phyloP scores from a whole-genome alignment of 2,113 vertebrate species.

The Onychorhynchus coronatus region DNA sequence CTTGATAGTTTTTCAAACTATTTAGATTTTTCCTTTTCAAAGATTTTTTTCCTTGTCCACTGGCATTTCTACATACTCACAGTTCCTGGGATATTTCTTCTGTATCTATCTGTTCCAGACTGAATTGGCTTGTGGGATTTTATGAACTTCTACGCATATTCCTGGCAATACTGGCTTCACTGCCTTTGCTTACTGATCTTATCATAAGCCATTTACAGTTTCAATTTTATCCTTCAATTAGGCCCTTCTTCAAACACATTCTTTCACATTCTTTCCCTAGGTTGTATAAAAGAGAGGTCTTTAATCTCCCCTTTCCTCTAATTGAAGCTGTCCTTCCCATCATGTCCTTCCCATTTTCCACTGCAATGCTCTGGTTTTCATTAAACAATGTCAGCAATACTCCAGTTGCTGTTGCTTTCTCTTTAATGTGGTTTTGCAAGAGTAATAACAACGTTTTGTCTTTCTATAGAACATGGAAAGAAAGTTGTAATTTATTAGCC shows the following conservation, averaged over 20 bases:
- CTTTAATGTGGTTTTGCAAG: constrained; percentile 48
- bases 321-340: constrained; percentile 40
- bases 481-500: constrained; percentile 29
- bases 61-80: not conserved
- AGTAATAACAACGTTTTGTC: constrained; percentile 14
- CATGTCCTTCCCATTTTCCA: not conserved
- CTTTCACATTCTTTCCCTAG: constrained; percentile 13
- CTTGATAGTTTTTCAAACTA: not conserved
- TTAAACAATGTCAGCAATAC: constrained; percentile 51
- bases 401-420: not conserved
- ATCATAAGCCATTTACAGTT: not conserved
- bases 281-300: constrained; percentile 24
- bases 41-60: not conserved
- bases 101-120: not conserved
- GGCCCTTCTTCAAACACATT: constrained; percentile 34
- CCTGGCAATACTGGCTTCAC: not conserved
- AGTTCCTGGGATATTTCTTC: constrained; percentile 26
- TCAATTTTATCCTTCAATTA: constrained; percentile 54
- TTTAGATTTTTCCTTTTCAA: constrained; percentile 10
- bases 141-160: not conserved
- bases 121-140: not conserved
- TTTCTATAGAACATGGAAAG: constrained; percentile 19
- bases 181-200: constrained; percentile 22
- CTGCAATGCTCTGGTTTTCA: constrained; percentile 48
- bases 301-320: constrained; percentile 53